Base-by-base conservation (phyloP, 2,888 invertebrate genomes). In the Thalpophila matura region DNA sequence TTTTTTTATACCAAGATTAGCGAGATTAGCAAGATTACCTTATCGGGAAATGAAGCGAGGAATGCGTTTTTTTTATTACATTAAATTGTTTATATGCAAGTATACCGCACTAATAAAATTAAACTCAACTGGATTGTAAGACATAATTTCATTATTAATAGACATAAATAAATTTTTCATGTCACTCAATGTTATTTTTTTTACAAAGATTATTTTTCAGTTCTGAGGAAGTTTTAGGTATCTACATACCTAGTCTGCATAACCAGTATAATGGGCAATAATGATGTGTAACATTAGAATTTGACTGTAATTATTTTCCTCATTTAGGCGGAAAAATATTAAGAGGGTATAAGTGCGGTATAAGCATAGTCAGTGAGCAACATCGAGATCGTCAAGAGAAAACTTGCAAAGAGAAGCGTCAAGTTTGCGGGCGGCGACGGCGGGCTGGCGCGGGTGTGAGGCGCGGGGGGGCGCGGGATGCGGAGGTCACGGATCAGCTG, bases 401-500 rank as follows among this genome's bases (percentile, higher is more conserved):
- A 92, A 91, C 89, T 91, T 88, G 81, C 74, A 81, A 86, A 85
- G 85, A 88, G 87, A 88, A 90, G 86, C 89, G 88, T 89, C 86
- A 91, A 92, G 91, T 91, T 90, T 85, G 83, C 80, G 81, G 81
- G 84, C 76, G 85, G 81, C 74, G 80, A 74, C 57, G 79, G 69
- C 79, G 78, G 69, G 62, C 50, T 80, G 81, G 73, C 79, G 78
- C 63, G 81, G 69, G 81, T 73, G 76, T 50, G 61, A 37, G 69
- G 77, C 77, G 79, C 72, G 82, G 76, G 82, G 33, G 76, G 79
- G 77, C 82, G 91, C 86, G 91, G 89, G 88, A 84, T 75, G 90
- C 86, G 89, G 93, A 90, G 93, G 93, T 92, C 92, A 91, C 93
- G 93, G 94, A 94, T 94, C 94, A 94, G 94, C 94, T 93, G 93